Evolutionary conservation across 1,140 invertebrate genomes (phyloP), one percentile per base, ranked within the genome.

Genomic region (Trichonephila clavata): DNA sequence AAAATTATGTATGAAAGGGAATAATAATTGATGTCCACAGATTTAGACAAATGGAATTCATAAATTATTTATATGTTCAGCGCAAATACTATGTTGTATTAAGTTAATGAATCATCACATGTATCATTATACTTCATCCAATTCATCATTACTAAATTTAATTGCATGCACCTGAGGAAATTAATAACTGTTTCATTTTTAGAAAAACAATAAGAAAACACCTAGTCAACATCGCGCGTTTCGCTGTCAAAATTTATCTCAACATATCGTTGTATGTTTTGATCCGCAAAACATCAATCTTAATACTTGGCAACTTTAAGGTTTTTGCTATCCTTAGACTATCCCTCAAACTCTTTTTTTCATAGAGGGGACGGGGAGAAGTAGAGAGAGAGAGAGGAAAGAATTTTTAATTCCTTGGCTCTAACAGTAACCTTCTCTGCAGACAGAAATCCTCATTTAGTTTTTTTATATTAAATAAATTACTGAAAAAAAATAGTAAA

Each of bases 371-470:
- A 50, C 7, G 50, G 50, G 50, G 43, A 43, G 43, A 43, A n/a
- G n/a, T n/a, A n/a, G n/a, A n/a, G n/a, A 50, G 50, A 10, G n/a
- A 63, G 61, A 20, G 61, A 80, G 18, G 39, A 43, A 21, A 84
- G 59, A 50, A 84, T 84, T 84, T 84, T 84, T 84, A 84, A 84
- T 84, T 84, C 43, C 21, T 84, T 84, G 81, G 81, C 81, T 59
- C 21, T 1, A 60, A 6, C 20, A 18, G 32, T 27, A 87, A 63
- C 27, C 27, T 87, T 32, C 86, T 6, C 21, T 1, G 18, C 50
- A 60, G 57, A 57, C 81, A 84, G 43, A 59, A 50, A 84, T 59
- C 81, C 32, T 84, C 81, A 57, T 84, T 60, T 59, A 84, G 39
- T 14, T 50, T 68, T 68, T 87, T 63, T 57, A 50, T 57, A 89